These are phyloP conservation scores for Gavia stellata DNA, from an alignment of 2,113 vertebrate genomes.

Conservation along the genomic window DNA sequence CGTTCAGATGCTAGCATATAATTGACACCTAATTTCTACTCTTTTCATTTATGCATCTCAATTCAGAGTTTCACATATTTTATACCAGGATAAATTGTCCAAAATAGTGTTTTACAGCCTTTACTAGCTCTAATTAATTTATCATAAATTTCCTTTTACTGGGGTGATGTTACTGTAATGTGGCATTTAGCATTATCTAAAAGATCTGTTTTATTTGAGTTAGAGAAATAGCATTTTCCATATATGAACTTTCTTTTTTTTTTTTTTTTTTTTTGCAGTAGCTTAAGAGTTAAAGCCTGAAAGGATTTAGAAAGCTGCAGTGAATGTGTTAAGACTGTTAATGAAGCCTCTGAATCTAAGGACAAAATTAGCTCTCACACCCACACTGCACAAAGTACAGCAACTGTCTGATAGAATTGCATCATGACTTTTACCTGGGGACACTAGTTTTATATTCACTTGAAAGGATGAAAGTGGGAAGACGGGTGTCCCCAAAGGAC, in stretches of 20 bases:
- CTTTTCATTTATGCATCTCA: not conserved
- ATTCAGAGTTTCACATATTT: not conserved
- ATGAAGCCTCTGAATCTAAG: slow-evolving; percentile 79
- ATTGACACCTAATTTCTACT: not conserved
- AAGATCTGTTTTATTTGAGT: slow-evolving; percentile 11
- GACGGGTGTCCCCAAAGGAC: slow-evolving; percentile 73
- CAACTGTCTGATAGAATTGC: slow-evolving; percentile 77
- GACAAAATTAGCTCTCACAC: slow-evolving; percentile 79
- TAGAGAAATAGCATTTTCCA: not conserved
- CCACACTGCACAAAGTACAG: slow-evolving; percentile 72
- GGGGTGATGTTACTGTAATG: not conserved
- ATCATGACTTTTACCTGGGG: slow-evolving; percentile 80
- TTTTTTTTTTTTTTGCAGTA: not conserved
- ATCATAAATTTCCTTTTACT: not conserved
- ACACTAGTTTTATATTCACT: slow-evolving; percentile 65
- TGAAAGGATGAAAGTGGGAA: slow-evolving; percentile 74
- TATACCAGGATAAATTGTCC: not conserved
- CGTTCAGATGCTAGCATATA: not conserved
- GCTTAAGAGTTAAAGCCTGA: slow-evolving; percentile 77
- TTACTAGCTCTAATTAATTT: not conserved
- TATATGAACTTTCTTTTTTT: not conserved
- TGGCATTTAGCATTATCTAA: not conserved
- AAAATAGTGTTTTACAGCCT: not conserved
- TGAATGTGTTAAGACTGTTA: slow-evolving; percentile 81
- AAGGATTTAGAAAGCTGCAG: slow-evolving; percentile 72